Conservation (phyloP, 2,113 vertebrate species). For the Elephantulus edwardii region DNA sequence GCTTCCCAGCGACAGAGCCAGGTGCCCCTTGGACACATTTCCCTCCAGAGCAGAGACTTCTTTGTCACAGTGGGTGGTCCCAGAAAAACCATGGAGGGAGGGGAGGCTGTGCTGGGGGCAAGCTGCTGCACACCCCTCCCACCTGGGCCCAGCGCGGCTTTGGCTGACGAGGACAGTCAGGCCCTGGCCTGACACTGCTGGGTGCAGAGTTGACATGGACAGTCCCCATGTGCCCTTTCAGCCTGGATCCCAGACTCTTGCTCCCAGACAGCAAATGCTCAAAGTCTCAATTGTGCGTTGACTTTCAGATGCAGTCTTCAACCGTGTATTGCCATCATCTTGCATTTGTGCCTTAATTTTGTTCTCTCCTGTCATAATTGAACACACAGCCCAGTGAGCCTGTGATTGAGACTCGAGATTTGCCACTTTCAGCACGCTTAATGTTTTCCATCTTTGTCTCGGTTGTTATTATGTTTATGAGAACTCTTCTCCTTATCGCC, state of each 20-base stretch:
- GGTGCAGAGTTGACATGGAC: background rate
- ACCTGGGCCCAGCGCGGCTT: background rate
- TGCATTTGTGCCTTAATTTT: background rate
- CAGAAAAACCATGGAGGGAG: background rate
- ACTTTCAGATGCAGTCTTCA: background rate
- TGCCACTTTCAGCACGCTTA: background rate
- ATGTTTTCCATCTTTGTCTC: background rate
- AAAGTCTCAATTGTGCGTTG: background rate
- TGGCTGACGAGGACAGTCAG: background rate
- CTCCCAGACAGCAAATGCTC: background rate
- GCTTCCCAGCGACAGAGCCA: constrained; percentile 25
- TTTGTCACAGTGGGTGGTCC: constrained; percentile 43
- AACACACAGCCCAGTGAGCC: constrained; percentile 10
- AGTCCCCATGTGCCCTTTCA: rapidly evolving
- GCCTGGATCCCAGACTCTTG: background rate
- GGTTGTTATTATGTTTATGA: background rate
- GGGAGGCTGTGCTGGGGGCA: background rate
- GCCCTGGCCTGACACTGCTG: rapidly evolving
- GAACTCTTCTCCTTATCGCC: background rate
- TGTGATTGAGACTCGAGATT: background rate
- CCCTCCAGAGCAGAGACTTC: constrained; percentile 28
- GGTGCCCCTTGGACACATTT: background rate
- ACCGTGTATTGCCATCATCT: background rate
- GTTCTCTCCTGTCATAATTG: background rate
- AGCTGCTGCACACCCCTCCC: rapidly evolving